Base-by-base conservation (phyloP, 1,140 invertebrate genomes). In the Cataglyphis hispanica region DNA sequence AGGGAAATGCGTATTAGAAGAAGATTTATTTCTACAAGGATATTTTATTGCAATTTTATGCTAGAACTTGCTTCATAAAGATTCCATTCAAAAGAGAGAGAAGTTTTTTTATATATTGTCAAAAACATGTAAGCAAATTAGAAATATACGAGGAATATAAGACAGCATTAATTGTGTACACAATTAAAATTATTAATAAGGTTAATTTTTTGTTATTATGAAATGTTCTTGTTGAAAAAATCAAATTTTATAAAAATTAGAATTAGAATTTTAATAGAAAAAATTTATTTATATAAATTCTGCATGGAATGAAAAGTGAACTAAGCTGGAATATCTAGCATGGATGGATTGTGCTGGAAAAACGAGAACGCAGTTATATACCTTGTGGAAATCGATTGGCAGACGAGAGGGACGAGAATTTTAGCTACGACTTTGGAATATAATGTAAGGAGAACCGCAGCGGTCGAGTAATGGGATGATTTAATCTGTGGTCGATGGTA, bases 31-130 rank as follows among this genome's bases (percentile, higher is more conserved):
- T 10, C 10, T 43, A 43, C 10, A 11, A 11, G 10, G 10, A 43
- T 43, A 43, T 11, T 43, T 43, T 43, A 43, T 43, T 43, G 40
- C 64, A 16, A 86, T 91, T 81, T 69, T 63, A 64, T 53, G 53
- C 25, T 16, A 31, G 87, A 92, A 92, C 91, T 92, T 92, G 90
- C 78, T 91, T 88, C 88, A 91, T 92, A 92, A 91, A 91, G 90
- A 91, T 89, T 87, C 87, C 85, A 74, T 87, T 91, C 70, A 46
- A n/a, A n/a, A 19, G 46, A 50, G 16, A 50, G 4, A 50, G 83
- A 90, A 92, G 91, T 78, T 92, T 91, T 91, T 85, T 91, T 91
- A 31, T 31, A 31, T 31, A 92, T 92, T 90, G 90, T 72, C 86
- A 87, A 91, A 88, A 91, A 91, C 92, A 90, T 87, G 83, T 43